Conservation (phyloP, 2,113 vertebrate species). For the Muntiacus muntjak region DNA sequence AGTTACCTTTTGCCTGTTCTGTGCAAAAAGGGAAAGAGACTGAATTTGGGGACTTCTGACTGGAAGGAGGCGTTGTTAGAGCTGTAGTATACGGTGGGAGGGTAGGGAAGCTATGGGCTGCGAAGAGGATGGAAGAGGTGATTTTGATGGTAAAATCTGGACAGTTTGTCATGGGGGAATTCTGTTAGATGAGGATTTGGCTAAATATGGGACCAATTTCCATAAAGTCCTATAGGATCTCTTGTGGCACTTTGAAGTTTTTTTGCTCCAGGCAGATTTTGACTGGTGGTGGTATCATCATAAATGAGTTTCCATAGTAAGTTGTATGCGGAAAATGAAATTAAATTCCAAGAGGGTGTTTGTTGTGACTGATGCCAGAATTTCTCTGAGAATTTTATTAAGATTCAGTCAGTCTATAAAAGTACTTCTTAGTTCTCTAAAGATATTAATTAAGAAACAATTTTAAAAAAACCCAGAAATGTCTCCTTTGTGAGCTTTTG, state of each 20-base stretch:
- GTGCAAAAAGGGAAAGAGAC: neutral
- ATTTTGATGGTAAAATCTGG: neutral
- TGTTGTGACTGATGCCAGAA: slow-evolving; percentile 70
- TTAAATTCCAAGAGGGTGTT: slow-evolving; percentile 62
- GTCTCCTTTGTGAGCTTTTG: slow-evolving; percentile 33
- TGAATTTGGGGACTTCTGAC: neutral
- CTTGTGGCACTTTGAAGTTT: slow-evolving; percentile 26
- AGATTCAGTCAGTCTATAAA: slow-evolving; percentile 44
- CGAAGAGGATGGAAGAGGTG: neutral
- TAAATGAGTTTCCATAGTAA: slow-evolving; percentile 47
- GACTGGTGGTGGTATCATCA: neutral
- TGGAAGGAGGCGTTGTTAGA: neutral
- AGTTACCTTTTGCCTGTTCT: neutral
- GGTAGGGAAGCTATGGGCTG: neutral
- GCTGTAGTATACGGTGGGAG: neutral
- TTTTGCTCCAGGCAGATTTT: slow-evolving; percentile 33
- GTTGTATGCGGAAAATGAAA: slow-evolving; percentile 45
- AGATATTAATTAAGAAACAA: slow-evolving; percentile 13
- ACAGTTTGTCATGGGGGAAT: neutral
- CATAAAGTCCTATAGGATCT: neutral
- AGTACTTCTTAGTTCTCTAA: slow-evolving; percentile 36
- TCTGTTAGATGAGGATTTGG: neutral
- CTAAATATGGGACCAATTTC: neutral
- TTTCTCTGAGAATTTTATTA: slow-evolving; percentile 59
- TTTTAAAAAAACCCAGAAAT: neutral